Base-by-base conservation (phyloP, 2,888 invertebrate genomes). In the Dorcus hopei region DNA sequence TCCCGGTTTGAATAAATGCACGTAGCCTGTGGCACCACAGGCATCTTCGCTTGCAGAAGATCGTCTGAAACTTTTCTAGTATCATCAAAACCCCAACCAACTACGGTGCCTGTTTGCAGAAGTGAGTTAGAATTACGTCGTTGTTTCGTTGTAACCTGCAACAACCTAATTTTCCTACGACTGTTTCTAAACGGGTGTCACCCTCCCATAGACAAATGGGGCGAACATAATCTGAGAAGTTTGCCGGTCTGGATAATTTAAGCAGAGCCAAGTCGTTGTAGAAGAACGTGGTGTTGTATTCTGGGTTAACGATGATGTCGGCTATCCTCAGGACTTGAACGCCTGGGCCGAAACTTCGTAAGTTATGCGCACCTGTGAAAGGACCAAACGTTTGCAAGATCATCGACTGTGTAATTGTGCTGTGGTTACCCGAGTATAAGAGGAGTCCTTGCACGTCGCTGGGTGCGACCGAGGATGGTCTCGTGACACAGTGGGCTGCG, bases 1-100 rank as follows among this genome's bases (percentile, higher is more conserved):
- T 83, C 83, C 64, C 82, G 82, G 73, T 83, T 82, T 0, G 84
- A 85, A 59, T 83, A 76, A 63, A 86, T 80, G 73, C 86, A 86
- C 4, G 82, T 83, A 69, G 82, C 80, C 60, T 82, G 82, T 61
- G 82, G 80, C 0, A 85, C 84, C 5, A 86, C 79, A 0, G 85
- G 85, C 84, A 86, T 85, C 63, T 81, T 80, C 0, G 84, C 83
- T 57, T 83, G 76, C 26, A 80, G 81, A 42, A 86, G 71, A 58
- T 83, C 82, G 62, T 85, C 83, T 0, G 84, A 83, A 0, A 84
- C 81, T 14, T 79, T 79, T 7, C 83, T 84, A 1, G 79, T 81
- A 62, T 84, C 82, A 66, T 86, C 85, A 68, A 82, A 84, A 42
- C 86, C 85, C 69, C 78, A 79, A 9, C 79, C 79, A 50, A 77